phyloP scores from a whole-genome alignment of 2,797 vertebrate genomes.

The Myripristis jacobus region DNA sequence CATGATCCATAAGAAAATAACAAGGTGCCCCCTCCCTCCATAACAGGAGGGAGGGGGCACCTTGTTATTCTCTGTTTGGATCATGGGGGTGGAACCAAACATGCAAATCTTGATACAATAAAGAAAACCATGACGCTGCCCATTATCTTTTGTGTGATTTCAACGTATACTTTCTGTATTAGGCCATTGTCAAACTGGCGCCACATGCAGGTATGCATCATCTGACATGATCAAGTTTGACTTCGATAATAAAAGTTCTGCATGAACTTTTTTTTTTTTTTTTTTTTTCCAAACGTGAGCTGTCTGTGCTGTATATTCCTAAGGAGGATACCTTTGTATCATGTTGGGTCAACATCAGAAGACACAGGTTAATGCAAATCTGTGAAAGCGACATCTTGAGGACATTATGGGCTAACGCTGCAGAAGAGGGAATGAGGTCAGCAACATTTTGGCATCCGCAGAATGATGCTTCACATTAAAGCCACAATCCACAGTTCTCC shows the following conservation, averaged over 20 bases:
- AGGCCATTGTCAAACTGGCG: too few species aligned
- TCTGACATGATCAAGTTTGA: too few species aligned
- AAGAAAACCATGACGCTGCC: slow-evolving; percentile 5
- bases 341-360: too few species aligned
- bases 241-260: too few species aligned
- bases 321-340: too few species aligned
- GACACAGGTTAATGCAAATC: slow-evolving; percentile 23
- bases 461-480: slow-evolving; percentile 35
- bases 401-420: slow-evolving; percentile 15
- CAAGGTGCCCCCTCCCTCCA: slow-evolving; percentile 21
- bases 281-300: too few species aligned
- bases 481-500: background rate
- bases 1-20: slow-evolving; percentile 37
- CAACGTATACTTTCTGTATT: background rate
- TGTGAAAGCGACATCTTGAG: slow-evolving; percentile 51
- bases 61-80: slow-evolving; percentile 12
- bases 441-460: slow-evolving; percentile 14
- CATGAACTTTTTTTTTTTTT: too few species aligned
- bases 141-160: slow-evolving; percentile 3
- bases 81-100: slow-evolving; percentile 14
- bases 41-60: background rate
- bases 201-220: too few species aligned
- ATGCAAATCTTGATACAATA: too few species aligned
- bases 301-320: too few species aligned
- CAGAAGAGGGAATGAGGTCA: slow-evolving; percentile 36